Evolutionary conservation across 2,888 invertebrate genomes (phyloP).

Genomic region (Tachina fera): DNA sequence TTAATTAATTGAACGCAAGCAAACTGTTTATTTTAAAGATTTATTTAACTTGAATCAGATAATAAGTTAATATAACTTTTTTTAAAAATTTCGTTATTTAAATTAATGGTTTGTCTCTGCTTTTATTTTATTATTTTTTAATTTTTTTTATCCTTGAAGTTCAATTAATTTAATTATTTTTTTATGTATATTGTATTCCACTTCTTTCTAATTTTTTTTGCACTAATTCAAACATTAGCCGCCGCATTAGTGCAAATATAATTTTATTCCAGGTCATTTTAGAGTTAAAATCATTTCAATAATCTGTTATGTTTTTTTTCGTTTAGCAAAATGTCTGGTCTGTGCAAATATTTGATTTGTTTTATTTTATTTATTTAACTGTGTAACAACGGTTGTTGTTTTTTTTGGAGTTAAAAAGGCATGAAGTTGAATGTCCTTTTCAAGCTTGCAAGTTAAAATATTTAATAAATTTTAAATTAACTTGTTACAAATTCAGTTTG

Average conservation of each 20-base stretch:
- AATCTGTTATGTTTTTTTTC: background rate
- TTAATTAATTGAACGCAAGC: no score
- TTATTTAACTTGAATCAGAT: no score
- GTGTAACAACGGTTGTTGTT: background rate
- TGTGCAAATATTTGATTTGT: background rate
- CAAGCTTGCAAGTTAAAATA: background rate
- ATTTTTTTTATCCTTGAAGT: background rate
- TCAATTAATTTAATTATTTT: no score
- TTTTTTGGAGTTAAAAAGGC: background rate
- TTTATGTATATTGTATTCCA: background rate
- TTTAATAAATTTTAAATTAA: slow-evolving; percentile 23
- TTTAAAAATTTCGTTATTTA: no score
- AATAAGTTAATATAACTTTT: no score
- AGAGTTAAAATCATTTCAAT: background rate
- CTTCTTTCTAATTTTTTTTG: background rate
- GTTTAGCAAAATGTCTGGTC: background rate
- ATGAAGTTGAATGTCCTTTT: slow-evolving; percentile 13
- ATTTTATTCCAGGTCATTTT: no score
- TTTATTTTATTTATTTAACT: slow-evolving; percentile 2
- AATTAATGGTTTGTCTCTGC: no score
- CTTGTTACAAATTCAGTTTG: background rate
- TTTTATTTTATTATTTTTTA: background rate
- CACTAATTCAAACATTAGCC: background rate
- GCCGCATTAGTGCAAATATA: background rate
- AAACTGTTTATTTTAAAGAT: no score